Evolutionary conservation across 2,797 vertebrate species (phyloP), one percentile per base, ranked within the genome.

Genomic region (Peromyscus eremicus): DNA sequence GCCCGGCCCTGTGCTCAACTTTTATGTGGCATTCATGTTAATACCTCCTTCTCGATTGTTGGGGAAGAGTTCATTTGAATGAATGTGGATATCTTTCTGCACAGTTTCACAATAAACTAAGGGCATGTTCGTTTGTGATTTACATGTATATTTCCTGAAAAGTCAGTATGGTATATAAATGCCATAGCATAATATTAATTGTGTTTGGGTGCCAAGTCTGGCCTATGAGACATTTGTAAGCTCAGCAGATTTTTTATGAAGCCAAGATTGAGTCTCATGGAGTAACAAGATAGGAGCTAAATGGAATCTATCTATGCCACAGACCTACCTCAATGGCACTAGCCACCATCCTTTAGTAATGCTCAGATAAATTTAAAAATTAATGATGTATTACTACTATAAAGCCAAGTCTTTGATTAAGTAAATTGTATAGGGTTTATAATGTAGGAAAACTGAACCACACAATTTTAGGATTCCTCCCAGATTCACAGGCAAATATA

Each of bases 361-460:
- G 29, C 2, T 52, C n/a, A 83, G 73, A 70, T 40, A 86, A 46
- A 77, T 76, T 71, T 55, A 19, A 57, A 73, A 87, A 95, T 71
- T 32, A 93, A 43, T 76, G 79, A 79, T n/a, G 0, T 5, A 1
- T 68, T 71, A 55, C 17, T 55, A 85, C 52, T 77, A 84, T 8
- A 71, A 95, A 80, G 13, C 23, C 46, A 76, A 19, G 81, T 84
- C 17, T 92, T 95, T 81, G 91, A 95, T 96, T 87, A 91, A 95
- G 52, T 87, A 66, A 71, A 49, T 81, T 76, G 2, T 4, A 4
- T 46, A 43, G 5, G 14, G 77, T 87, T 96, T 90, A 64, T 57
- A 93, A 23, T 64, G 29, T 40, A 68, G 5, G 57, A 95, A 49
- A 85, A 76, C 3, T 71, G 90, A 96, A 27, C 43, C 49, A n/a